Evolutionary conservation across 2,113 vertebrate species (phyloP), one percentile per base, ranked within the genome.

Genomic region (Heteronetta atricapilla): DNA sequence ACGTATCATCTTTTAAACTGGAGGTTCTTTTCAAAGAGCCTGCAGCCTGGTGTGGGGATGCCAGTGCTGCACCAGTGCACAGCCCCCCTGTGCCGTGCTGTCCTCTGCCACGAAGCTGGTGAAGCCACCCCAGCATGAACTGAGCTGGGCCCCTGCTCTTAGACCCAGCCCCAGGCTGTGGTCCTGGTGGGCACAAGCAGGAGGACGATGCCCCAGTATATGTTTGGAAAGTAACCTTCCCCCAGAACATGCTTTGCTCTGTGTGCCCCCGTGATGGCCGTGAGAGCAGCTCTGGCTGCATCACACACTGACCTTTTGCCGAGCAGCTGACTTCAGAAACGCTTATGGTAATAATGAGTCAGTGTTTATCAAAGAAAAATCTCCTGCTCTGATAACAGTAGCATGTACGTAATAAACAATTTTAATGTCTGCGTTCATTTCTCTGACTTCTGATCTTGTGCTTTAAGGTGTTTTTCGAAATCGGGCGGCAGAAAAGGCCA

Each of bases 311-410:
- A 86, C 56, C 23, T 90, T 91, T 80, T 68, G 63, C 33, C 1
- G 11, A 78, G 46, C 53, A 69, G 26, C 40, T 82, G 83, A 72
- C 67, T 86, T 72, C 74, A 70, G 82, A 86, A 88, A 52, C 79
- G 14, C 26, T 91, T 44, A 53, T 90, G 94, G 52, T 88, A 77
- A 88, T 76, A 90, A 85, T 89, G 86, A 96, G 75, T 96, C 78
- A 94, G 42, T 82, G 79, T 67, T 82, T 89, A 42, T 7, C 46
- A 82, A 48, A 87, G 20, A 59, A 91, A 66, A 33, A 34, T 5
- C 16, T 52, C 3, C 34, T 89, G 53, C 50, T 91, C 73, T 80
- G 56, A 29, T 86, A 88, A 75, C 34, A 80, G 52, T 46, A 10
- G 59, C 28, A 15, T 11, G 33, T 34, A 58, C 3, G 0, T 75